Conservation (phyloP, 1,140 invertebrate genomes). For the Drosophila punjabiensis region DNA sequence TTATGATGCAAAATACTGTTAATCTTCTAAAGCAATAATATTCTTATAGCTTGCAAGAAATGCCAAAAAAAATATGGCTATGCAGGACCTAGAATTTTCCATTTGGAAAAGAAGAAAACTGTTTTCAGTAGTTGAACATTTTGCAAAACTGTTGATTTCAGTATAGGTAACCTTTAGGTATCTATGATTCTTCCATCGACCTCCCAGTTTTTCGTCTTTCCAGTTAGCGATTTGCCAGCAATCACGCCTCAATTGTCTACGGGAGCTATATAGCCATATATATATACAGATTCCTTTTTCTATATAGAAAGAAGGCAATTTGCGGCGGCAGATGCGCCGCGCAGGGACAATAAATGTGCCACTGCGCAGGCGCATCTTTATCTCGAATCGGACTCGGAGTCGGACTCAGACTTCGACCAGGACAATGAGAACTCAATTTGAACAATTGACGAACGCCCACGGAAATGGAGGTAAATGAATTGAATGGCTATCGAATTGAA, state of each 20-base stretch:
- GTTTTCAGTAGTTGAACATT: not conserved
- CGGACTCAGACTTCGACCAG: slow-evolving; percentile 21
- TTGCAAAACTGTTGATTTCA: not conserved
- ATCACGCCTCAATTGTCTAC: slow-evolving; percentile 77
- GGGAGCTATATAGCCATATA: slow-evolving; percentile 13
- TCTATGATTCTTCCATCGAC: not conserved
- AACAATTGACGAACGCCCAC: slow-evolving; percentile 73
- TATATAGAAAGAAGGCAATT: slow-evolving; percentile 55
- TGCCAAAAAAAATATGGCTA: too few relatives aligned
- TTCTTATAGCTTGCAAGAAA: too few relatives aligned
- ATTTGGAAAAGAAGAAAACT: not conserved
- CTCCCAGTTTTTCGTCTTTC: not conserved
- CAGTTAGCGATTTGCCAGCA: slow-evolving; percentile 33
- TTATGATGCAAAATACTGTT: too few relatives aligned
- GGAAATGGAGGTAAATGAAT: slow-evolving; percentile 51
- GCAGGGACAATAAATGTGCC: slow-evolving; percentile 56
- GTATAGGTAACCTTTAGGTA: not conserved
- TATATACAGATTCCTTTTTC: not conserved
- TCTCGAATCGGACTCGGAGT: slow-evolving; percentile 51
- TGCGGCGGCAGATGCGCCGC: slow-evolving; percentile 56
- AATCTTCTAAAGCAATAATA: too few relatives aligned
- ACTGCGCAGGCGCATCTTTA: slow-evolving; percentile 49
- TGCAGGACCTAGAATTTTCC: too few relatives aligned
- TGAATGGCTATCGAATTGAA: slow-evolving; percentile 45
- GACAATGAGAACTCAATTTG: slow-evolving; percentile 57